These are phyloP conservation scores for Ericerus pela DNA, from an alignment of 1,140 invertebrate genomes.

Conservation along the genomic window DNA sequence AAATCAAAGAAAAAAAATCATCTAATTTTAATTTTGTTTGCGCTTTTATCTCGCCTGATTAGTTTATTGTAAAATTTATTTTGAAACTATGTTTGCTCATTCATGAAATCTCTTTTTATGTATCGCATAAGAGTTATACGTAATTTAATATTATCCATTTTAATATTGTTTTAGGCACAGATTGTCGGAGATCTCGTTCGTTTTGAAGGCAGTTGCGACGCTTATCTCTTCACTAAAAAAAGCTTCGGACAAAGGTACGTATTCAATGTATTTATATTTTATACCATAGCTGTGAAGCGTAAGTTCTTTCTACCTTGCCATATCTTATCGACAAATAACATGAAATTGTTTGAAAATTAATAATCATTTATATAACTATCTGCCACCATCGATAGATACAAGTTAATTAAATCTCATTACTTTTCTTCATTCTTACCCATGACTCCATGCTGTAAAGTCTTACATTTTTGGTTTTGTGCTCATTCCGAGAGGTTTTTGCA, in stretches of 20 bases:
- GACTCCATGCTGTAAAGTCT: too few relatives aligned
- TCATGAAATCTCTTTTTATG: not conserved
- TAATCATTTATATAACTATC: too few relatives aligned
- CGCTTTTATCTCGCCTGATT: not conserved
- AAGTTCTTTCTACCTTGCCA: not conserved
- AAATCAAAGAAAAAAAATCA: not conserved
- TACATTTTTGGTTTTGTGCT: too few relatives aligned
- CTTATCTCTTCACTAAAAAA: slow-evolving; percentile 83
- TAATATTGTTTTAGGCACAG: slow-evolving; percentile 59
- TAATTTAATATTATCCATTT: too few relatives aligned
- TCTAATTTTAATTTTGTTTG: not conserved
- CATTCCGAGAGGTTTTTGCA: too few relatives aligned
- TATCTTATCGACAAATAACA: slow-evolving; percentile 7
- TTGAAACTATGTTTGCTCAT: not conserved
- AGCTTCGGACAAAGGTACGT: slow-evolving; percentile 64
- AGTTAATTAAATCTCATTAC: too few relatives aligned
- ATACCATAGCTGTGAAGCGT: not conserved
- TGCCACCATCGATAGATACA: too few relatives aligned
- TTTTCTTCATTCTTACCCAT: too few relatives aligned
- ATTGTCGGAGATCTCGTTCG: slow-evolving; percentile 89
- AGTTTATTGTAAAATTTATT: not conserved
- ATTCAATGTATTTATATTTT: not conserved
- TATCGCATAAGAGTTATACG: too few relatives aligned
- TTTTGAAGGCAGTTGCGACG: slow-evolving; percentile 88
- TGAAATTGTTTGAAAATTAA: too few relatives aligned